A percentile compares a stretch with the other conserved stretches of the same genome.
Evolutionary conservation across 2,113 vertebrate genomes (phyloP).

Genomic region (Pantherophis guttatus): DNA sequence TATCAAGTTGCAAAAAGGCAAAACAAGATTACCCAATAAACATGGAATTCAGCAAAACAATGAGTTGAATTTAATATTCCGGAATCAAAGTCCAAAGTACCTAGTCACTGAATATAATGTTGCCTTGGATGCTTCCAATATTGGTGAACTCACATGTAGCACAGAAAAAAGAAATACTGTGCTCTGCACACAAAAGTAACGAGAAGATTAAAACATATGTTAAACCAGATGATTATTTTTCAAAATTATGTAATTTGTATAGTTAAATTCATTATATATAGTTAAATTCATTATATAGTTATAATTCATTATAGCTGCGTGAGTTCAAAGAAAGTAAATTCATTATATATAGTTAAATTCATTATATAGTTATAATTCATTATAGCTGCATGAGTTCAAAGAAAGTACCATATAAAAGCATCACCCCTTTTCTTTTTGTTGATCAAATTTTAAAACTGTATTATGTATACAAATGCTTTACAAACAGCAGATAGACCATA

Average conservation of each 20-base stretch:
- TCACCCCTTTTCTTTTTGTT: not conserved
- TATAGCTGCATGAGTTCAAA: not conserved
- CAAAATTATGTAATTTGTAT: not conserved
- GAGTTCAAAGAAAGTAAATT: not conserved
- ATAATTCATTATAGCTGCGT: not conserved
- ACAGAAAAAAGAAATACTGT: not conserved
- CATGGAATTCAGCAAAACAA: fast-evolving
- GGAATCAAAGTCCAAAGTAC: not conserved
- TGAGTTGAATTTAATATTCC: not conserved
- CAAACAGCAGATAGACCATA: not conserved
- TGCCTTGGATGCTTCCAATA: not conserved
- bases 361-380: not conserved
- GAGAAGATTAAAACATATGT: not conserved
- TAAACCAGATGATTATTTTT: not conserved
- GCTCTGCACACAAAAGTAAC: not conserved
- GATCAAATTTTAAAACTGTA: not conserved
- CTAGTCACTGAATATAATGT: not conserved
- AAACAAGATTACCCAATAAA: not conserved
- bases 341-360: no score
- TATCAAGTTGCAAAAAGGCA: not conserved
- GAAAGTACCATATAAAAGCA: not conserved
- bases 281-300: no score
- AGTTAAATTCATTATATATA: not conserved
- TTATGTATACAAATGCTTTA: not conserved
- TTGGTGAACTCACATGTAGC: not conserved